Evolutionary conservation across 2,113 vertebrate species (phyloP), one percentile per base, ranked within the genome.

Genomic region (Otis tarda): DNA sequence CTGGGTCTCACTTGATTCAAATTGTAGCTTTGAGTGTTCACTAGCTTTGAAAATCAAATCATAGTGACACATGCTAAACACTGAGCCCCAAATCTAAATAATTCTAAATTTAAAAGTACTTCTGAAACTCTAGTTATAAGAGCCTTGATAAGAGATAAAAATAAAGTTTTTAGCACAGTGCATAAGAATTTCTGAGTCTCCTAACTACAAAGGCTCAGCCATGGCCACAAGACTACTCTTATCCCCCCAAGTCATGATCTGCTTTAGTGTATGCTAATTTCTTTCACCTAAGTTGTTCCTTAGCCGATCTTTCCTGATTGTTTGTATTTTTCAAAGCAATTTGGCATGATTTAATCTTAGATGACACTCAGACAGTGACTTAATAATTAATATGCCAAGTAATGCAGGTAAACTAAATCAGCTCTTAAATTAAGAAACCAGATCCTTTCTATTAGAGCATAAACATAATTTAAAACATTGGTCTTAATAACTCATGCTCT

Each of bases 361-460:
- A 91, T 75, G 88, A 91, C 80, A 90, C 90, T 78, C 77, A 93
- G 88, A 83, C 56, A 61, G 80, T 79, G 86, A 78, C 90, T 96
- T 93, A 93, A 93, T 93, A 96, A 96, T 94, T 96, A 96, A 96
- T 93, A 94, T 61, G 60, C 88, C 86, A 82, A 92, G 90, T 50
- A 97, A 95, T 89, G 83, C 89, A 96, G 86, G 94, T 94, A 96
- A 96, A 94, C 85, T 79, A 94, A 95, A 97, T 96, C 90, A 93
- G 90, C 52, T 93, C 76, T 86, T 88, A 95, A 94, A 95, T 97
- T 92, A 96, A 83, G 90, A 96, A 94, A 96, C 75, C 71, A 90
- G 90, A 95, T 96, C 76, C 83, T 90, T 96, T 94, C 95, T 91
- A 92, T 96, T 91, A 93, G 30, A 93, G 80, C 86, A 96, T 92